A percentile compares a stretch with the other conserved stretches of the same genome.
Conservation (phyloP, 2,797 vertebrate genomes). For the Kryptopterus vitreolus region DNA sequence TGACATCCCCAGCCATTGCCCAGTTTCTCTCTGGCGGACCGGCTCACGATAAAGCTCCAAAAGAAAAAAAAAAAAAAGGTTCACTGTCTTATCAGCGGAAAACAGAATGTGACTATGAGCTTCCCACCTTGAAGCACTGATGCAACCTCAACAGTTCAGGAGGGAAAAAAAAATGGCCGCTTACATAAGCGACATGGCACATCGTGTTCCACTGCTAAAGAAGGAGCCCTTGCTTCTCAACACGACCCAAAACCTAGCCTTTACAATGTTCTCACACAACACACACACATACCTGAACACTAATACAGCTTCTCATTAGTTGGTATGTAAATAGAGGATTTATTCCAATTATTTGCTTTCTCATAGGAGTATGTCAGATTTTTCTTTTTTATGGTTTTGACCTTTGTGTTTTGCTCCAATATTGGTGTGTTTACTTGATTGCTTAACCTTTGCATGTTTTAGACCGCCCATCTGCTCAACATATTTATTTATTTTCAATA, state of each 20-base stretch:
- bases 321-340: neutral
- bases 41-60: neutral
- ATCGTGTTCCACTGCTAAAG: neutral
- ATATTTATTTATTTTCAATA: neutral
- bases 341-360: neutral
- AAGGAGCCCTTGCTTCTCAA: neutral
- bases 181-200: neutral
- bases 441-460: neutral
- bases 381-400: neutral
- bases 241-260: too few species aligned
- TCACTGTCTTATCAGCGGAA: neutral
- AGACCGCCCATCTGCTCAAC: too few species aligned
- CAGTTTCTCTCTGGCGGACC: neutral
- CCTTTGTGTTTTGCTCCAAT: neutral
- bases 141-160: neutral
- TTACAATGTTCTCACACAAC: neutral
- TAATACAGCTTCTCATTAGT: neutral
- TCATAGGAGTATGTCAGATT: neutral
- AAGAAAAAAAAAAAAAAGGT: neutral
- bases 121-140: constrained; percentile 1
- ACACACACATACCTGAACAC: neutral
- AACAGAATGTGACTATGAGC: neutral
- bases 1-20: neutral
- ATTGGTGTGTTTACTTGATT: neutral
- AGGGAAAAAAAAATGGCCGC: neutral